Evolutionary conservation across 2,888 invertebrate species (phyloP).

Genomic region (Amphipyra berbera): DNA sequence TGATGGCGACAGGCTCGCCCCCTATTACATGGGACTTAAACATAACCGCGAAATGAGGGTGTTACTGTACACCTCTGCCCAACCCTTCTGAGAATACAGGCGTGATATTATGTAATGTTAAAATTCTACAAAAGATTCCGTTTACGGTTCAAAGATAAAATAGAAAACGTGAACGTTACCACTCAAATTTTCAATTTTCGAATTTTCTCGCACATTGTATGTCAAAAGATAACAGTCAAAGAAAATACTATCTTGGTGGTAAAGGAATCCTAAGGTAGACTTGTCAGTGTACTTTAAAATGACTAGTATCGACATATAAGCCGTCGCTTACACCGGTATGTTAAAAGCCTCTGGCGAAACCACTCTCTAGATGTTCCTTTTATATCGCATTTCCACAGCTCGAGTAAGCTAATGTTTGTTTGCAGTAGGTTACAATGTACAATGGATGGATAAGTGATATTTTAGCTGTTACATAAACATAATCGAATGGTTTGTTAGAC

Average conservation of each 20-base stretch:
- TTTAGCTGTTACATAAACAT: conserved; percentile 20
- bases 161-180: conserved; percentile 2
- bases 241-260: conserved; percentile 14
- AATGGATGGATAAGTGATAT: conserved; percentile 31
- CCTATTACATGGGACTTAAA: too few species aligned
- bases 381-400: conserved; percentile 51
- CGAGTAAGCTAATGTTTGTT: conserved; percentile 60
- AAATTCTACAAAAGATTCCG: neutral
- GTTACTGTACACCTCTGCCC: too few species aligned
- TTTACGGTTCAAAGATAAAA: conserved; percentile 14
- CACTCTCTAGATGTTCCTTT: conserved; percentile 61
- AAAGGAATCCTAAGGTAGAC: conserved; percentile 33
- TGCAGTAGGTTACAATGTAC: conserved; percentile 39
- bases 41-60: too few species aligned
- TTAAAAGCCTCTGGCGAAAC: conserved; percentile 66
- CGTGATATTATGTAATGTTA: too few species aligned
- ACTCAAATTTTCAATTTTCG: conserved; percentile 14
- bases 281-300: conserved; percentile 48
- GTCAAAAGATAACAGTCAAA: conserved; percentile 42
- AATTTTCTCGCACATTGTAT: conserved; percentile 17
- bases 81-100: too few species aligned
- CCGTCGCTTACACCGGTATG: conserved; percentile 59
- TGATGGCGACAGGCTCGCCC: too few species aligned
- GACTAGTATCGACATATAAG: conserved; percentile 53
- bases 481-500: conserved; percentile 14